Conservation (phyloP, 2,113 vertebrate species). For the Hydrochoerus hydrochaeris region DNA sequence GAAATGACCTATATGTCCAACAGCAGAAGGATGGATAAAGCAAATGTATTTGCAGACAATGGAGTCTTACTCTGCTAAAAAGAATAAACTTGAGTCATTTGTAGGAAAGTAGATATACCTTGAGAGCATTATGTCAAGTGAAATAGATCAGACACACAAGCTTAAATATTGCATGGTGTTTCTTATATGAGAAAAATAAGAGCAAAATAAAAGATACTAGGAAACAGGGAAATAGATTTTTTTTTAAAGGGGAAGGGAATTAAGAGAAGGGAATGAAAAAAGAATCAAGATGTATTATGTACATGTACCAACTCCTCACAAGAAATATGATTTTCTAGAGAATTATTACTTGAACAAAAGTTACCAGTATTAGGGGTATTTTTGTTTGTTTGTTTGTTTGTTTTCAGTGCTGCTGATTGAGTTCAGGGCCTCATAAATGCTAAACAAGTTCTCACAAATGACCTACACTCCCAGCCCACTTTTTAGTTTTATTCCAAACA, state of each 20-base stretch:
- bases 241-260: background rate
- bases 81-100: background rate
- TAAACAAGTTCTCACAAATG: background rate
- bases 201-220: background rate
- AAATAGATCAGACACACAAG: background rate
- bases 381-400: background rate
- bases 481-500: background rate
- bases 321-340: background rate
- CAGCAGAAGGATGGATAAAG: no score
- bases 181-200: background rate
- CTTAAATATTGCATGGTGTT: background rate
- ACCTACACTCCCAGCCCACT: background rate
- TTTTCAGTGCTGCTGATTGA: background rate
- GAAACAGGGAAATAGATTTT: background rate
- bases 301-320: background rate
- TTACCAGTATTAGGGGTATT: background rate
- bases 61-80: background rate
- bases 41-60: background rate
- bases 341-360: conserved; percentile 22
- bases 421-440: background rate
- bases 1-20: background rate
- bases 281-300: background rate
- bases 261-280: background rate
- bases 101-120: background rate
- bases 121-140: background rate